phyloP scores from a whole-genome alignment of 1,140 invertebrate genomes.

The Cyclargus thomasi region DNA sequence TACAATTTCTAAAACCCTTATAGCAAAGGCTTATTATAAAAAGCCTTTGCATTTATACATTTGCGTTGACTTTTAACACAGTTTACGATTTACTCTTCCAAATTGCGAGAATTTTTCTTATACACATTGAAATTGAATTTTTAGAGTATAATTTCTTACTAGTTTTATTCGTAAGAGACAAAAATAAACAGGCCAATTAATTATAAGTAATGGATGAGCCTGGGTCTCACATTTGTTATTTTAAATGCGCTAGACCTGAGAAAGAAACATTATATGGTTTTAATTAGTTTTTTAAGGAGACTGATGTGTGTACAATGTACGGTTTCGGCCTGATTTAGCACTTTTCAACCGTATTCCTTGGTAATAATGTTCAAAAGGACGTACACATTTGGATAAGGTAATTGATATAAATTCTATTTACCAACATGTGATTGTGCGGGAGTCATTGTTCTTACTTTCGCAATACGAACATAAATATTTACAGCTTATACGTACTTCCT shows the following conservation, averaged over 20 bases:
- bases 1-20: no score
- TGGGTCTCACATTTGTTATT: neutral
- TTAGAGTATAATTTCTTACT: neutral
- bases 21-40: no score
- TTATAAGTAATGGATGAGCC: neutral
- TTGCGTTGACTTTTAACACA: no score
- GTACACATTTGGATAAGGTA: neutral
- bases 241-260: neutral
- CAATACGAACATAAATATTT: slow-evolving; percentile 7
- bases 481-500: neutral
- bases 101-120: no score
- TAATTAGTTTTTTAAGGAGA: neutral
- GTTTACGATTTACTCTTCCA: no score
- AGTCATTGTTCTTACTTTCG: slow-evolving; percentile 11
- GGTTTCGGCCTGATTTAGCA: no score
- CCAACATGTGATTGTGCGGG: slow-evolving; percentile 2
- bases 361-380: no score
- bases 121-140: no score
- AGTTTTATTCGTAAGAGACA: neutral
- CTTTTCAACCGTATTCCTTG: no score
- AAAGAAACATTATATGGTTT: neutral
- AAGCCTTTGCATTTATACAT: no score
- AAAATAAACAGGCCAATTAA: neutral
- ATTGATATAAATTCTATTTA: neutral
- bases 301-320: neutral